These are phyloP conservation scores for Callipepla californica DNA, from an alignment of 2,113 vertebrate genomes.

Conservation along the genomic window DNA sequence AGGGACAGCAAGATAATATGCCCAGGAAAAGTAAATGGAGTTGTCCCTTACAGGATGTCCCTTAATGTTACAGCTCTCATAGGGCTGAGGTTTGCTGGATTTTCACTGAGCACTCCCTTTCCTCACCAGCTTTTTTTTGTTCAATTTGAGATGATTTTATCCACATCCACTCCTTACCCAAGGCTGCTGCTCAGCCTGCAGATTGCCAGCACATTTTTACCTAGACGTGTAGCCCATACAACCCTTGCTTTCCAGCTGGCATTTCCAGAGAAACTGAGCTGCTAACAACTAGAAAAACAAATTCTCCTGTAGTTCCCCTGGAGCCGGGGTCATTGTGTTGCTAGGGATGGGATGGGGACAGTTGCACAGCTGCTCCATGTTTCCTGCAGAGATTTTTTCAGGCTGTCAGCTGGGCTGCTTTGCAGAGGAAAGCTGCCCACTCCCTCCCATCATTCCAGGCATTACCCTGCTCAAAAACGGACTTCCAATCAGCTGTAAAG, in stretches of 20 bases:
- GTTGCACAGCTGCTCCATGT: constrained; percentile 10
- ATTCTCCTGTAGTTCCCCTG: neutral
- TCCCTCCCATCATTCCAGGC: neutral
- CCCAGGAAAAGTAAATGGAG: neutral
- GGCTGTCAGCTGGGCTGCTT: constrained; percentile 23
- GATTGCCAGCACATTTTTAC: neutral
- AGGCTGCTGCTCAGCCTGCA: neutral
- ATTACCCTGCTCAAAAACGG: neutral
- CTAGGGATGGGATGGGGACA: neutral
- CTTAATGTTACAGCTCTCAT: neutral
- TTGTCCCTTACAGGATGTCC: neutral
- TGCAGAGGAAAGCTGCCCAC: neutral
- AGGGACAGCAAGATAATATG: neutral
- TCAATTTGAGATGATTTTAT: neutral
- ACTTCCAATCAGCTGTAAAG: neutral
- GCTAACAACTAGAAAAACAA: neutral
- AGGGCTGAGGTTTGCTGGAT: neutral
- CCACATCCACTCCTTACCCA: neutral
- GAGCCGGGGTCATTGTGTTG: neutral
- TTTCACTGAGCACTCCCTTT: neutral
- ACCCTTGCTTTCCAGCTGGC: constrained; percentile 29
- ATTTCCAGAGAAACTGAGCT: neutral
- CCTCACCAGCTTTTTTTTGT: neutral
- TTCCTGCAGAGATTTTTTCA: neutral
- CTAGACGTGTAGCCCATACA: neutral